A percentile compares a stretch with the other conserved stretches of the same genome.
These are phyloP conservation scores for Cephus runcator DNA, from an alignment of 2,888 invertebrate genomes.

Conservation along the genomic window DNA sequence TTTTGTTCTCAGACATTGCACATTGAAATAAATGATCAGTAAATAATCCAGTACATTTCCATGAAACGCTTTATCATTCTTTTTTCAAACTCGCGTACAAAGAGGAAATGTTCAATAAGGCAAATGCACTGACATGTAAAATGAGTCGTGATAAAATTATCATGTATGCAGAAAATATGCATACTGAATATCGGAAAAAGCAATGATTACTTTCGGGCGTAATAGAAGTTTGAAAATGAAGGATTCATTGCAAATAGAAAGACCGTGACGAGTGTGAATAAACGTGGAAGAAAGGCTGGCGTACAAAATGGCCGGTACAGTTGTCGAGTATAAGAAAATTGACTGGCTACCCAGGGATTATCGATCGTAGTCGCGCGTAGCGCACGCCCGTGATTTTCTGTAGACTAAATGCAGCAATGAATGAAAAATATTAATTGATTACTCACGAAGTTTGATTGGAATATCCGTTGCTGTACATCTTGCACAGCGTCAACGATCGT, in stretches of 20 bases:
- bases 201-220: neutral
- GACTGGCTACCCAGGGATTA: conserved; percentile 32
- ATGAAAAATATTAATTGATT: conserved; percentile 11
- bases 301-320: conserved; percentile 45
- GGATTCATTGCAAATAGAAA: neutral
- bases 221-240: neutral
- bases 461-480: conserved; percentile 60
- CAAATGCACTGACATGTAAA: neutral
- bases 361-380: conserved; percentile 28
- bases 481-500: conserved; percentile 21
- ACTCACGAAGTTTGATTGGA: conserved; percentile 60
- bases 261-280: neutral
- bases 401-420: neutral
- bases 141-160: neutral
- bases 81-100: neutral
- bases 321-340: conserved; percentile 21
- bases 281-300: conserved; percentile 17
- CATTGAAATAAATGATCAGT: neutral
- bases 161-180: neutral
- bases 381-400: neutral
- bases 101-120: neutral
- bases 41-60: neutral
- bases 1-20: neutral
- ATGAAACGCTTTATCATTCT: neutral
- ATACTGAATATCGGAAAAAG: neutral